Conservation (phyloP, 2,797 vertebrate species). For the Alosa sapidissima region DNA sequence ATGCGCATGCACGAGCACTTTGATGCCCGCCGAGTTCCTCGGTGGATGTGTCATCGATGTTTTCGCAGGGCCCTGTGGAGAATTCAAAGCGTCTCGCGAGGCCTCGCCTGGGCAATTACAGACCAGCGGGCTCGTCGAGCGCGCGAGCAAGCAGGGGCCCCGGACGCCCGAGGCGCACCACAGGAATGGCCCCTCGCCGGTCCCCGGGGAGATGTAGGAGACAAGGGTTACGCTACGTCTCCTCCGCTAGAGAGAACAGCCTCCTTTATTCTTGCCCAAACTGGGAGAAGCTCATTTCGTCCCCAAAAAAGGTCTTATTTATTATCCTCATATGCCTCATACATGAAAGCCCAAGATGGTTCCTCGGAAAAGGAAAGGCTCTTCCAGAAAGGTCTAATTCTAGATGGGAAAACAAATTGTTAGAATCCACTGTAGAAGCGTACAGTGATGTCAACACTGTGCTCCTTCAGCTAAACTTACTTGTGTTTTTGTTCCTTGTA, state of each 20-base stretch:
- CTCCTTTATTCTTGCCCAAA: constrained; percentile 10
- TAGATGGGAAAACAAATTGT: background rate
- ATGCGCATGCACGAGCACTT: background rate
- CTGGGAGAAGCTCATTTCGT: background rate
- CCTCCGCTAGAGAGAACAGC: background rate
- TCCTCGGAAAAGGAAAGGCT: background rate
- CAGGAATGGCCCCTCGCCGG: constrained; percentile 10
- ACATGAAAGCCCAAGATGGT: background rate
- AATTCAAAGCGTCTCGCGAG: constrained; percentile 28
- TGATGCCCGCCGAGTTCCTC: background rate
- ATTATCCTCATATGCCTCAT: background rate
- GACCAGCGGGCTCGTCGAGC: background rate
- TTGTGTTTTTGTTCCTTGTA: background rate
- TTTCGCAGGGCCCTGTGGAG: background rate
- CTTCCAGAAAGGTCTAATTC: background rate
- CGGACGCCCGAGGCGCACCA: constrained; percentile 10
- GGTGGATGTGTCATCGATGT: constrained; percentile 17
- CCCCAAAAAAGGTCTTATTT: background rate
- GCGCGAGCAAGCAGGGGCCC: background rate
- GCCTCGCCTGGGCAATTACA: constrained; percentile 1
- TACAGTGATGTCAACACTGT: background rate
- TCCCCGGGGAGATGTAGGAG: background rate
- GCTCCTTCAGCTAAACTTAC: background rate
- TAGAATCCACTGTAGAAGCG: background rate
- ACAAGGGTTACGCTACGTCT: constrained; percentile 2